These are phyloP conservation scores for Tapirus terrestris DNA, from an alignment of 2,113 vertebrate genomes.

Conservation along the genomic window DNA sequence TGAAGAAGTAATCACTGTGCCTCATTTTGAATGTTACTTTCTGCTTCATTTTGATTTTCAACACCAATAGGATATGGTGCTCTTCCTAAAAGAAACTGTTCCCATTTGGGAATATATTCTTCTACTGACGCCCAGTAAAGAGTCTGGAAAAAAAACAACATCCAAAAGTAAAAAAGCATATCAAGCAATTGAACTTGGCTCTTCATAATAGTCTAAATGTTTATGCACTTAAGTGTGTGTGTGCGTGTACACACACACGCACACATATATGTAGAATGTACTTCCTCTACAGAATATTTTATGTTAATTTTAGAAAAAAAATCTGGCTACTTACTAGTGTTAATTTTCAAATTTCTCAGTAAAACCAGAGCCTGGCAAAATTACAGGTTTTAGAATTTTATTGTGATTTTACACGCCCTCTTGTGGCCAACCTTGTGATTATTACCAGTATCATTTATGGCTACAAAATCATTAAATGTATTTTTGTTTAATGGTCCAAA, in stretches of 20 bases:
- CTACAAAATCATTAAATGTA: background rate
- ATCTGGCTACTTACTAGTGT: constrained; percentile 79
- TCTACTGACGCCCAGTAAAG: constrained; percentile 92
- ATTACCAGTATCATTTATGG: constrained; percentile 46
- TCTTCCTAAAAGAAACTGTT: constrained; percentile 91
- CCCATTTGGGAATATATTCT: constrained; percentile 92
- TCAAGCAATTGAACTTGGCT: constrained; percentile 82
- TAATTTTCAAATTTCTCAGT: constrained; percentile 83
- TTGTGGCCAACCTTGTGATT: constrained; percentile 85
- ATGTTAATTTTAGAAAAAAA: constrained; percentile 84
- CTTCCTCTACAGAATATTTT: constrained; percentile 80
- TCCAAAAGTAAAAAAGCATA: constrained; percentile 74
- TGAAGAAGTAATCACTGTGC: constrained; percentile 61
- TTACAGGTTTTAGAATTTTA: constrained; percentile 80
- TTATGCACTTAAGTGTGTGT: constrained; percentile 77
- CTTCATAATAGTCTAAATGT: constrained; percentile 79
- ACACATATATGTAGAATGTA: constrained; percentile 78
- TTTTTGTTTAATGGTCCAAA: constrained; percentile 41
- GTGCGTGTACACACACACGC: background rate
- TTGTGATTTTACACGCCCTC: constrained; percentile 87
- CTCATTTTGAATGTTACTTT: constrained; percentile 71
- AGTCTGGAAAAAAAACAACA: constrained; percentile 85
- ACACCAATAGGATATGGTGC: constrained; percentile 84
- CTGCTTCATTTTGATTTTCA: constrained; percentile 77
- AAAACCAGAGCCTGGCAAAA: constrained; percentile 81